Evolutionary conservation across 2,888 invertebrate species (phyloP).

Genomic region (Nudaria mundana): DNA sequence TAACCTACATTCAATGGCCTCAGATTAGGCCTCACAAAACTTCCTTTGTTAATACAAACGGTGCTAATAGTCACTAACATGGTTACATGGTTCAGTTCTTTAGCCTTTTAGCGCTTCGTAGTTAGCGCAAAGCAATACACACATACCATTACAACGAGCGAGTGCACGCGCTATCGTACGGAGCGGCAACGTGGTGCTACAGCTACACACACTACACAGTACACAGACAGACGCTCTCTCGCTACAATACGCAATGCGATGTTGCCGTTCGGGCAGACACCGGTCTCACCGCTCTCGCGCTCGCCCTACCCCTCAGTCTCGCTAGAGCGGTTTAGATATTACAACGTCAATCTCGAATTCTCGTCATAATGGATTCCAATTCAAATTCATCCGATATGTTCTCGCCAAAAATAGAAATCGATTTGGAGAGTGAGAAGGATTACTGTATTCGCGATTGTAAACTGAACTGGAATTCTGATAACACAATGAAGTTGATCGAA

Average conservation of each 20-base stretch:
- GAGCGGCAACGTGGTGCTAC: conserved; percentile 43
- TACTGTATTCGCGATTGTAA: conserved; percentile 20
- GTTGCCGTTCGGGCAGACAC: conserved; percentile 67
- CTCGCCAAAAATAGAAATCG: conserved; percentile 60
- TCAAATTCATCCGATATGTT: conserved; percentile 56
- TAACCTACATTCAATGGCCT: conserved; percentile 23
- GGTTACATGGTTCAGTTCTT: conserved; percentile 45
- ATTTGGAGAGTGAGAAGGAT: conserved; percentile 48
- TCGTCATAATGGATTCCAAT: conserved; percentile 59
- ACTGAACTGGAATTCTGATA: conserved; percentile 57
- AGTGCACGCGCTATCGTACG: conserved; percentile 31
- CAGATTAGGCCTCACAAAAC: conserved; percentile 27
- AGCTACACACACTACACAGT: conserved; percentile 8
- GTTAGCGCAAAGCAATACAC: conserved; percentile 42
- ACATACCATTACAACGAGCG: conserved; percentile 29
- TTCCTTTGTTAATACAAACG: conserved; percentile 45
- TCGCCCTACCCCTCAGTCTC: conserved; percentile 61
- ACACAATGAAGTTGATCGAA: conserved; percentile 60
- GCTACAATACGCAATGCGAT: conserved; percentile 38
- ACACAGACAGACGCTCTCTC: no score
- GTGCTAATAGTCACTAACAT: conserved; percentile 56
- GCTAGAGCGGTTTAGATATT: conserved; percentile 64
- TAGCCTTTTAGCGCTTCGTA: conserved; percentile 48
- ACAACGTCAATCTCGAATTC: conserved; percentile 47
- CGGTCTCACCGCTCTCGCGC: conserved; percentile 58